Percentiles rank a stretch among this genome's conserved stretches.
These are phyloP conservation scores for Melitaea cinxia DNA, from an alignment of 1,140 invertebrate genomes.

Conservation along the genomic window DNA sequence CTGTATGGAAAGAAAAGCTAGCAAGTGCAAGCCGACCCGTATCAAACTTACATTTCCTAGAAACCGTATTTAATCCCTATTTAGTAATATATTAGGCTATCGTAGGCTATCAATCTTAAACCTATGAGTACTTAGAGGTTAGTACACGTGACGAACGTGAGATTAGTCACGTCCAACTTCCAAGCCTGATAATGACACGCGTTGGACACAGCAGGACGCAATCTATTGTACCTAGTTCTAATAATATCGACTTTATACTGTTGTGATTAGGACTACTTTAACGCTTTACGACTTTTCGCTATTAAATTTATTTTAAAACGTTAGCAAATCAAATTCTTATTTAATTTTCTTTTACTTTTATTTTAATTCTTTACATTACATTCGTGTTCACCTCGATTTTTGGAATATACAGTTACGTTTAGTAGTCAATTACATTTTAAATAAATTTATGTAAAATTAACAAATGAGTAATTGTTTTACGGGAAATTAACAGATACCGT, in stretches of 20 bases:
- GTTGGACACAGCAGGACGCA: slow-evolving; percentile 21
- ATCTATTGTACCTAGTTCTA: background rate
- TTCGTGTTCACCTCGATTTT: too few species aligned
- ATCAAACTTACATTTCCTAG: background rate
- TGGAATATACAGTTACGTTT: too few species aligned
- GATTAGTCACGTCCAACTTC: slow-evolving; percentile 41
- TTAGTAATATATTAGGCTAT: slow-evolving; percentile 3
- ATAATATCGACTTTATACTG: slow-evolving; percentile 1
- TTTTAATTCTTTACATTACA: too few species aligned
- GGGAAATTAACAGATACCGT: background rate
- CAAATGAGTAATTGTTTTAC: too few species aligned
- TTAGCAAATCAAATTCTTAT: too few species aligned
- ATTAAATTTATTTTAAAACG: too few species aligned
- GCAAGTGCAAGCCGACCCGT: background rate
- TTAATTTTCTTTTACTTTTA: too few species aligned
- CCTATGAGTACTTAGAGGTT: slow-evolving; percentile 2
- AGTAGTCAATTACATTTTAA: too few species aligned
- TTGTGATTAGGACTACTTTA: background rate
- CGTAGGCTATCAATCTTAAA: slow-evolving; percentile 21
- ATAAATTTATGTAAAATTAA: too few species aligned
- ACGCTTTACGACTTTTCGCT: too few species aligned
- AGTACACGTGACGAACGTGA: slow-evolving; percentile 31
- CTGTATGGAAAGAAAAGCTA: background rate
- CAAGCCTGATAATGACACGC: slow-evolving; percentile 21
- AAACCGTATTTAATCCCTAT: background rate